Percentiles rank a stretch among this genome's conserved stretches.
These are phyloP conservation scores for Ptychobarbus kaznakovi DNA, from an alignment of 2,797 vertebrate species.

Conservation along the genomic window DNA sequence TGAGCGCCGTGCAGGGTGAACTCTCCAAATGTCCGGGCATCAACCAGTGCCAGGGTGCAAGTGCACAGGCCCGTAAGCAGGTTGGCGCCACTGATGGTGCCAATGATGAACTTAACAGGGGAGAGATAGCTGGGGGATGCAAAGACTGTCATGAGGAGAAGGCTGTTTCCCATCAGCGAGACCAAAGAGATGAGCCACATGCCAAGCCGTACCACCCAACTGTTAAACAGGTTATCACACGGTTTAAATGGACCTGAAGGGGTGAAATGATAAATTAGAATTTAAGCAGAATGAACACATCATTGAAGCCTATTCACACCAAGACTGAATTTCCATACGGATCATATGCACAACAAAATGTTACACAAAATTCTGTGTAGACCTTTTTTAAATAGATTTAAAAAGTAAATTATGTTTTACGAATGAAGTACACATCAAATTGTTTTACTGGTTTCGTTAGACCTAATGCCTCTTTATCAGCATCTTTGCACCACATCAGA, in stretches of 20 bases:
- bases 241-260: constrained; percentile 92
- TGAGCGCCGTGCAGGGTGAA: constrained; percentile 86
- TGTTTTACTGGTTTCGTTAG: background rate
- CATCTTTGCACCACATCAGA: background rate
- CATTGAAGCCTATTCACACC: background rate
- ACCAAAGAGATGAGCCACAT: constrained; percentile 89
- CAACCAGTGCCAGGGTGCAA: constrained; percentile 86
- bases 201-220: constrained; percentile 92
- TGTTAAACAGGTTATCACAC: constrained; percentile 91
- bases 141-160: constrained; percentile 87
- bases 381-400: background rate
- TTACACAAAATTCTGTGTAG: background rate
- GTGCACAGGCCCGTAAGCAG: constrained; percentile 87
- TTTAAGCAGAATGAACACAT: background rate
- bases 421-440: background rate
- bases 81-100: constrained; percentile 89
- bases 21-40: constrained; percentile 86
- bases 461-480: background rate
- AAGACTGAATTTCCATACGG: background rate
- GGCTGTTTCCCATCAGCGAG: constrained; percentile 86
- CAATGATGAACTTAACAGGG: constrained; percentile 89
- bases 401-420: background rate
- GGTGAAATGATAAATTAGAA: background rate
- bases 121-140: constrained; percentile 83
- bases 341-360: background rate